A percentile compares a stretch with the other conserved stretches of the same genome.
Evolutionary conservation across 2,113 vertebrate genomes (phyloP).

Genomic region (Hippolais icterina): DNA sequence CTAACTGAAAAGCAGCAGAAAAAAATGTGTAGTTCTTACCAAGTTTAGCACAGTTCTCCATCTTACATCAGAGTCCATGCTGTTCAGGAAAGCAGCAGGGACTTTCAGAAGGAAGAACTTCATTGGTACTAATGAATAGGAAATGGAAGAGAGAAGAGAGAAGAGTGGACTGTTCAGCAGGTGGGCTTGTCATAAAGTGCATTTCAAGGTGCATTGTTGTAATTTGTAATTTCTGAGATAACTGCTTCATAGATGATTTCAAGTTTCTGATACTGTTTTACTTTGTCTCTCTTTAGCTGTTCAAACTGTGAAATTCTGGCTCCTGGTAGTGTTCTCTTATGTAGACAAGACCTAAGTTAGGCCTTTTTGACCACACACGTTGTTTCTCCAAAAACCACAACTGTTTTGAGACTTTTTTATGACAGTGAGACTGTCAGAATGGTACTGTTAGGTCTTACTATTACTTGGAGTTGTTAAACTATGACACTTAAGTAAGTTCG

Average conservation of each 20-base stretch:
- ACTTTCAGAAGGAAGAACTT: not conserved
- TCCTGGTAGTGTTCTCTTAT: not conserved
- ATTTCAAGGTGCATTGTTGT: not conserved
- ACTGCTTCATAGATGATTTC: not conserved
- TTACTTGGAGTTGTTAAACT: not conserved
- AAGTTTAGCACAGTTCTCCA: not conserved
- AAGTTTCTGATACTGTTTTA: not conserved
- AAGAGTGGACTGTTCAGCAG: not conserved
- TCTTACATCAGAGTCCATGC: not conserved
- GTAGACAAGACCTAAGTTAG: not conserved
- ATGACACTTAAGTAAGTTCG: not conserved
- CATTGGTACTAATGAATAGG: not conserved
- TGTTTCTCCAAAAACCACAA: not conserved
- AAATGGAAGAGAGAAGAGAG: not conserved
- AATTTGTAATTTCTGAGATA: not conserved
- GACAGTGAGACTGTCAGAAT: not conserved
- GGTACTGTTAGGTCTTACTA: not conserved
- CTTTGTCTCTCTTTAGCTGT: not conserved
- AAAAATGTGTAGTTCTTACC: not conserved
- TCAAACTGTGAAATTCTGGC: not conserved
- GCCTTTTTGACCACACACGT: not conserved
- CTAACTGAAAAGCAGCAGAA: not conserved
- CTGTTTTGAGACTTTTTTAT: not conserved
- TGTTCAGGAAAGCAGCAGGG: not conserved
- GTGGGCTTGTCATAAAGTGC: not conserved